phyloP scores from a whole-genome alignment of 2,113 vertebrate genomes.

The Gallinago jamesoni region DNA sequence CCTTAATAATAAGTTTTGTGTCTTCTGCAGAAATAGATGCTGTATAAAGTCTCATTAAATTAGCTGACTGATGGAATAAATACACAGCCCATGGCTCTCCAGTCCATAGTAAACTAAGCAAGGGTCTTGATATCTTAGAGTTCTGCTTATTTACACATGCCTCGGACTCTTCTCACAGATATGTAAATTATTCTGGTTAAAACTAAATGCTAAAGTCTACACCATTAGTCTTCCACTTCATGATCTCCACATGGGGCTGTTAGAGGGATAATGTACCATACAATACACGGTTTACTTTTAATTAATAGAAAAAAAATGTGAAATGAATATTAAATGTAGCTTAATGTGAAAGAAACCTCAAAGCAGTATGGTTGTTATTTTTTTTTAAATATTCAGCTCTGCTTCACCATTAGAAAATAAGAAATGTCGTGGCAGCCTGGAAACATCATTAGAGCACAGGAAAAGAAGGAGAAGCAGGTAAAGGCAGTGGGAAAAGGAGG shows the following conservation, averaged over 20 bases:
- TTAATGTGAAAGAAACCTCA: conserved; percentile 90
- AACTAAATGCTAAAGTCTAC: conserved; percentile 98
- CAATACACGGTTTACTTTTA: conserved; percentile 99
- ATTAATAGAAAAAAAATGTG: conserved; percentile 98
- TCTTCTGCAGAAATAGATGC: conserved; percentile 91
- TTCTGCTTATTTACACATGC: conserved; percentile 97
- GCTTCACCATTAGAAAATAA: conserved; percentile 71
- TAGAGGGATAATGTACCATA: conserved; percentile 99
- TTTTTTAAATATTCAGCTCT: conserved; percentile 69
- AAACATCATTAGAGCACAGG: not conserved
- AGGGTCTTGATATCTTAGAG: conserved; percentile 80
- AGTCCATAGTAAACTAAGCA: conserved; percentile 78
- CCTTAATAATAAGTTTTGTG: conserved; percentile 97
- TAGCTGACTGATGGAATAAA: conserved; percentile 90
- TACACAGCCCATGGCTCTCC: conserved; percentile 73
- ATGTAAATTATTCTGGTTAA: conserved; percentile 94
- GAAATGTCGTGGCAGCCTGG: not conserved
- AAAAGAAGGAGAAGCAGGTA: not conserved
- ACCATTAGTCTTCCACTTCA: conserved; percentile 99
- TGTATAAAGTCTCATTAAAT: conserved; percentile 95
- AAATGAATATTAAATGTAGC: conserved; percentile 97
- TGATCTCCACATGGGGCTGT: conserved; percentile 99
- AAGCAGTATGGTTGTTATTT: conserved; percentile 72
- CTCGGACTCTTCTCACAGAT: conserved; percentile 89
- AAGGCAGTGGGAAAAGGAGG: not conserved